Evolutionary conservation across 1,140 invertebrate genomes (phyloP).

Genomic region (Rhopalosiphum maidis): DNA sequence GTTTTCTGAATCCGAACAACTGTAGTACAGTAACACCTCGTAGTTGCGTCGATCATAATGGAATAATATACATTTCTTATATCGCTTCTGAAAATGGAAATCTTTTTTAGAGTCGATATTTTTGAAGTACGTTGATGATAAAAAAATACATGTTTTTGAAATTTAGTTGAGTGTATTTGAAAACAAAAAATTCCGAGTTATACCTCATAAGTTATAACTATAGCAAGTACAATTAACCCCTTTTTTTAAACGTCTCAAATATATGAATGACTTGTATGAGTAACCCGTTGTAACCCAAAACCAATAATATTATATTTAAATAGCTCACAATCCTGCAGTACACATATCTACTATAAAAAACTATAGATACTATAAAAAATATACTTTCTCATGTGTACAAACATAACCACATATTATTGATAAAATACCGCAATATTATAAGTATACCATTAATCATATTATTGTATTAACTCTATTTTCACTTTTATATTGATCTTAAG

Average conservation of each 20-base stretch:
- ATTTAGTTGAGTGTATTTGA: background rate
- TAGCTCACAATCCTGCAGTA: background rate
- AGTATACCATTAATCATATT: background rate
- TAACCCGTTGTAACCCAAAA: background rate
- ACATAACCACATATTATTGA: background rate
- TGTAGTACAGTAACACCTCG: background rate
- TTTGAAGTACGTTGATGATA: background rate
- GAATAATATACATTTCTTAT: background rate
- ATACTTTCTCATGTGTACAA: background rate
- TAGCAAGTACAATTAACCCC: background rate
- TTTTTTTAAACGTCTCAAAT: background rate
- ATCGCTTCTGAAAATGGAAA: background rate
- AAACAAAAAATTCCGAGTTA: background rate
- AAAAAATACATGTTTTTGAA: background rate
- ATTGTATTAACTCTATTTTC: background rate
- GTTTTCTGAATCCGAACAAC: background rate
- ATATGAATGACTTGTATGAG: background rate
- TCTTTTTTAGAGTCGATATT: background rate
- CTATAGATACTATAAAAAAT: background rate
- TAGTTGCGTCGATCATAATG: background rate
- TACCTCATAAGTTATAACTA: background rate
- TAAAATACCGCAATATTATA: constrained; percentile 12
- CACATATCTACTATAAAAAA: background rate
- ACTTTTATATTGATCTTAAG: constrained; percentile 8
- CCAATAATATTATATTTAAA: background rate